Base-by-base conservation (phyloP, 1,140 invertebrate species). In the Sweltsa coloradensis region DNA sequence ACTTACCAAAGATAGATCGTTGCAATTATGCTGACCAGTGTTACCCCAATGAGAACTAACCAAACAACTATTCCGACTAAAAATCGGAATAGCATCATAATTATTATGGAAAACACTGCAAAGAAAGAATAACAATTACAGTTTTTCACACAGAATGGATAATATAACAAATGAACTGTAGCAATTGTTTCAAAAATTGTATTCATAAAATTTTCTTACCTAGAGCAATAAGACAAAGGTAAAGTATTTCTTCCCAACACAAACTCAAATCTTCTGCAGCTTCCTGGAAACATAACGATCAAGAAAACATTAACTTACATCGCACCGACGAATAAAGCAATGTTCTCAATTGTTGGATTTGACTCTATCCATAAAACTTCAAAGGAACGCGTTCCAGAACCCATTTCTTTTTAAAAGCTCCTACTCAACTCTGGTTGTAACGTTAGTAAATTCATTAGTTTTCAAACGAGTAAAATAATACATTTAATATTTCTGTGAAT, bases 1-100 rank as follows among this genome's bases (percentile, higher is more conserved):
- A n/a, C 63, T 71, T 71, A 81, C 85, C 85, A 89, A 26, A 86
- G 63, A 51, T 74, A 76, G 23, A 69, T 67, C 21, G 83, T 75
- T 47, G 70, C 73, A 50, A 62, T 71, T 23, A 81, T 60, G 34
- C 73, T 74, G 9, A 72, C 74, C 1, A 79, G 24, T 14, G 76
- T 65, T 7, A 74, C 69, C 2, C 74, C 67, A 24, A 73, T 58
- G 6, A 86, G 61, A 18, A 85, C 74, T 5, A 83, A 56, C 75
- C 81, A 86, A 42, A 87, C 75, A 16, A 87, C 66, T 39, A 77
- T 57, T 39, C 72, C 72, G 3, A 75, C 78, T 22, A 79, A 56
- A 55, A 71, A 79, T 50, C 76, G 66, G 48, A 83, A 74, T 19
- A 81, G 61, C 22, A 81, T 57, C 7, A 81, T 60, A 25, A 81